These are phyloP conservation scores for Formicarius rufipectus DNA, from an alignment of 2,113 vertebrate genomes.

Conservation along the genomic window DNA sequence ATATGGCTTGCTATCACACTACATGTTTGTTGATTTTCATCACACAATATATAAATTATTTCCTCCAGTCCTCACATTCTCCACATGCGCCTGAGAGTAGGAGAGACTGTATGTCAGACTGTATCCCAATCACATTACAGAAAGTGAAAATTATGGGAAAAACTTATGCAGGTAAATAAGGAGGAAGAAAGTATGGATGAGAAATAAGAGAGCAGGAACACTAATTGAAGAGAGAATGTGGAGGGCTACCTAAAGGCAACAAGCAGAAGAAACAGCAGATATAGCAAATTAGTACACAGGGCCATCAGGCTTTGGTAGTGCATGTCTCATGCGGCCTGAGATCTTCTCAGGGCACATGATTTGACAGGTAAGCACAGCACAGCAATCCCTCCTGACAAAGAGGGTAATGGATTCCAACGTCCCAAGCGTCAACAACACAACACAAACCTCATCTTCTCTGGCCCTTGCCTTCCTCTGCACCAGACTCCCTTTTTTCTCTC, in stretches of 20 bases:
- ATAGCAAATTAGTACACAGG: background rate
- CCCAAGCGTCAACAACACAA: accelerated
- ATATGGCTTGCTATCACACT: background rate
- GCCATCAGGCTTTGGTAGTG: background rate
- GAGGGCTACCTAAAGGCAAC: background rate
- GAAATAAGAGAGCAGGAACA: background rate
- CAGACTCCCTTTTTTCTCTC: background rate
- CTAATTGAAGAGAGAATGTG: background rate
- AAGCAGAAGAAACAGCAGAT: background rate
- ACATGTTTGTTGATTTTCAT: background rate
- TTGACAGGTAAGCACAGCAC: background rate
- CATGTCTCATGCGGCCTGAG: accelerated
- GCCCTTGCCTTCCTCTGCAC: background rate
- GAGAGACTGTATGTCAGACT: background rate
- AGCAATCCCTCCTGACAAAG: background rate
- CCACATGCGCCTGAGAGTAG: background rate
- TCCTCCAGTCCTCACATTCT: background rate
- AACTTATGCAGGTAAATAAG: background rate
- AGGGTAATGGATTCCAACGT: background rate
- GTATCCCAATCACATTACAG: background rate
- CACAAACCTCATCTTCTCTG: background rate
- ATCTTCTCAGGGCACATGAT: too few relatives aligned
- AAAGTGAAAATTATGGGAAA: background rate
- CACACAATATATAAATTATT: background rate
- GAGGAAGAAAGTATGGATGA: background rate